A percentile compares a stretch with the other conserved stretches of the same genome.
Evolutionary conservation across 2,888 invertebrate genomes (phyloP).

Genomic region (Tetragonisca angustula): DNA sequence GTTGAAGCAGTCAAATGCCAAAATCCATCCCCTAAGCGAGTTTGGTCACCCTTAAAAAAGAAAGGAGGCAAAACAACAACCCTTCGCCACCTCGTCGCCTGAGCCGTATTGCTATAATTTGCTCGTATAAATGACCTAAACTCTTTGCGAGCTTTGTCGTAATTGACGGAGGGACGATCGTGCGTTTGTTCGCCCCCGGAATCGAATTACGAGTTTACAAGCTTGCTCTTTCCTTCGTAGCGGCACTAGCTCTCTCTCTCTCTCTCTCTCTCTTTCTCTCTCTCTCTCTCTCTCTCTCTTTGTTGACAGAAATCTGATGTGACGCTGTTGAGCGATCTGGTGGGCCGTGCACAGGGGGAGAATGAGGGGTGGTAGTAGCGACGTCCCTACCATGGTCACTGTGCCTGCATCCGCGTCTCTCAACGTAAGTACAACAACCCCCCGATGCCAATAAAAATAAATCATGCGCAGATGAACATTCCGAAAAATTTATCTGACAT

Average conservation of each 20-base stretch:
- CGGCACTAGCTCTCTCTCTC: neutral
- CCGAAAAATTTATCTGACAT: no score
- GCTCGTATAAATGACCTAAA: neutral
- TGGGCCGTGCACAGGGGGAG: conserved; percentile 54
- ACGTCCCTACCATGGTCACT: conserved; percentile 75
- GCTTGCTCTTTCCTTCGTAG: conserved; percentile 15
- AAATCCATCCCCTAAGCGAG: neutral
- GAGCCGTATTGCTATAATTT: conserved; percentile 10
- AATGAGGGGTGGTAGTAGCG: conserved; percentile 77
- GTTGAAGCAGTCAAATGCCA: neutral
- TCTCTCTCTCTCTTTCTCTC: no score
- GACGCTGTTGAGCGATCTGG: conserved; percentile 37
- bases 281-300: conserved; percentile 2
- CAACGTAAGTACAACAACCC: conserved; percentile 72
- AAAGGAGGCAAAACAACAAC: neutral
- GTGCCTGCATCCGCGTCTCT: conserved; percentile 78
- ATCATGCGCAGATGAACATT: no score
- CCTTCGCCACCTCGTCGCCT: neutral
- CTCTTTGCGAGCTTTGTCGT: neutral
- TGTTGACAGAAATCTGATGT: conserved; percentile 63
- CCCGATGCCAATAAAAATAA: neutral
- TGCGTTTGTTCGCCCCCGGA: neutral
- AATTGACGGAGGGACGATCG: neutral
- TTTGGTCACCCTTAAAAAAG: neutral
- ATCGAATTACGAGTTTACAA: conserved; percentile 43